A percentile compares a stretch with the other conserved stretches of the same genome.
phyloP scores from a whole-genome alignment of 2,888 invertebrate species.

The Drosophila eohydei region DNA sequence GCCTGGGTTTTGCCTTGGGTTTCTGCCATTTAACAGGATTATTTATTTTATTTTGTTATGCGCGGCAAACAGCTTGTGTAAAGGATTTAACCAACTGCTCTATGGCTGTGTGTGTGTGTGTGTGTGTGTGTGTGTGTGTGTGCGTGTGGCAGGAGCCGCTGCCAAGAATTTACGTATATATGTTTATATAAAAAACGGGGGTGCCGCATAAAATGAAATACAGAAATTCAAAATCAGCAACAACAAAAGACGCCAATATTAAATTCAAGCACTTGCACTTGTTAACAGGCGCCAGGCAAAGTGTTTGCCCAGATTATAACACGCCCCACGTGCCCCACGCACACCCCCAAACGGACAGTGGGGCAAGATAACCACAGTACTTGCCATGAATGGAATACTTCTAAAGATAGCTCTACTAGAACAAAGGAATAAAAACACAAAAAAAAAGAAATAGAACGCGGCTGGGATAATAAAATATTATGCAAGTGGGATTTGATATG shows the following conservation, averaged over 20 bases:
- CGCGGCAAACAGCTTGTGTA: conserved; percentile 78
- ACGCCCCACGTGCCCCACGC: conserved; percentile 16
- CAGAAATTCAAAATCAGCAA: conserved; percentile 65
- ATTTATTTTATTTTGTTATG: conserved; percentile 81
- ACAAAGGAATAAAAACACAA: conserved; percentile 26
- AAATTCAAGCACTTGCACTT: conserved; percentile 71
- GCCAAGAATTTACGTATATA: conserved; percentile 6
- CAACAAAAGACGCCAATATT: conserved; percentile 62
- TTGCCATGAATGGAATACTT: conserved; percentile 12
- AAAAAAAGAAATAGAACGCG: conserved; percentile 22
- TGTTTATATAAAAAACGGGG: conserved; percentile 1
- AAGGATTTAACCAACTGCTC: conserved; percentile 76
- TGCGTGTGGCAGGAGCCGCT: conserved; percentile 30
- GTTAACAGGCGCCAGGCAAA: conserved; percentile 46
- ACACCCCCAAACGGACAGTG: conserved; percentile 22
- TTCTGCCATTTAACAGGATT: conserved; percentile 77
- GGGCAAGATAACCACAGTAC: conserved; percentile 29
- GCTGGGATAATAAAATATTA: conserved; percentile 72
- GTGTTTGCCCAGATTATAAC: conserved; percentile 44
- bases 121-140: conserved; percentile 7
- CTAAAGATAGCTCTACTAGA: conserved; percentile 13
- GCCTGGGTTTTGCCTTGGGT: conserved; percentile 45
- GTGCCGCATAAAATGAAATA: conserved; percentile 59
- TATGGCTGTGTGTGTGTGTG: conserved; percentile 30
- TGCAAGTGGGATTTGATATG: conserved; percentile 66